Base-by-base conservation (phyloP, 1,140 invertebrate genomes). In the Armadillidium nasatum region DNA sequence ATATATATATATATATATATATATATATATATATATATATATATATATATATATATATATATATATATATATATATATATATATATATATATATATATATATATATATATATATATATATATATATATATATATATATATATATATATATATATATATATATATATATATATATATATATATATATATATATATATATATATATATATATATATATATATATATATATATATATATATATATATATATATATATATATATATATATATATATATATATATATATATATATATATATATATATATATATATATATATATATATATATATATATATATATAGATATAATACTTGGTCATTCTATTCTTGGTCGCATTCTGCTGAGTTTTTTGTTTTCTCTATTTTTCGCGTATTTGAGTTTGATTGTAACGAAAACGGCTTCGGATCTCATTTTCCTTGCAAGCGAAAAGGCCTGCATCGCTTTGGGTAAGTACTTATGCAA, bases 371-470 rank as follows among this genome's bases (percentile, higher is more conserved):
- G 60, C 10, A 68, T 73, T 9, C 71, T 73, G 9, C 19, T 69
- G 60, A 67, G 71, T 21, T 67, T 72, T 44, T 44, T 73, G 71
- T 77, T 73, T 60, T 66, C 46, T 46, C 46, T 75, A 22, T 75
- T 75, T 60, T 75, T 75, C 73, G 73, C 73, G 1, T 75, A 75
- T 43, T 67, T 75, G 15, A 60, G 73, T 67, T 60, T 75, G 21
- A 75, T 75, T 44, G 44, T 75, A 33, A 75, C 69, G 33, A 75
- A 75, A 19, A 75, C 73, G 7, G 54, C 73, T 1, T 75, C 73
- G 13, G 73, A 75, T 15, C 54, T 60, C 11, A 75, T 75, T 23
- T 33, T 60, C 66, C n/a, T 75, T 54, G 66, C 66, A 9, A 66
- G 68, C 13, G 44, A 60, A 11, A 68, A 67, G 43, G 73, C 73